Conservation (phyloP, 2,888 invertebrate genomes). For the Cistogaster globosa region DNA sequence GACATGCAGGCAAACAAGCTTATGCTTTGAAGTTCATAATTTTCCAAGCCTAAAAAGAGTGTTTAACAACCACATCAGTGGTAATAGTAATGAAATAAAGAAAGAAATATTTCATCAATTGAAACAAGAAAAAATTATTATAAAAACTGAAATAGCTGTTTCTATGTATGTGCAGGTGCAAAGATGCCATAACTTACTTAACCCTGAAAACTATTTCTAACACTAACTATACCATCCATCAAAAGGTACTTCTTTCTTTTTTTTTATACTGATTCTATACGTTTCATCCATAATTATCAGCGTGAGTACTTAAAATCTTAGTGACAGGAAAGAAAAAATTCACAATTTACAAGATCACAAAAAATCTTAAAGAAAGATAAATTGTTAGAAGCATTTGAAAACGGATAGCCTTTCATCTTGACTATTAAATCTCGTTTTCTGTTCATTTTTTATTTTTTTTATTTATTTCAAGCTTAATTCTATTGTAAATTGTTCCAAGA, state of each 20-base stretch:
- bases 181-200: constrained; percentile 78
- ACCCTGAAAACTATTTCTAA: constrained; percentile 71
- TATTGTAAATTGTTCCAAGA: constrained; percentile 55
- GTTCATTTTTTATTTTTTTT: constrained; percentile 8
- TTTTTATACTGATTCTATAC: constrained; percentile 23
- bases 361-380: constrained; percentile 48
- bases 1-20: constrained; percentile 5
- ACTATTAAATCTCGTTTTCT: constrained; percentile 68
- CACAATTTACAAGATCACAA: constrained; percentile 14
- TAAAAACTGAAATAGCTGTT: constrained; percentile 34
- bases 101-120: constrained; percentile 63
- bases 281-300: constrained; percentile 65
- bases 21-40: constrained; percentile 22
- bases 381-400: constrained; percentile 67
- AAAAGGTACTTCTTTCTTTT: constrained; percentile 59
- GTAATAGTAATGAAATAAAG: constrained; percentile 43
- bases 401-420: constrained; percentile 71
- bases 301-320: constrained; percentile 68
- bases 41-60: constrained; percentile 28
- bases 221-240: constrained; percentile 71
- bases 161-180: constrained; percentile 76
- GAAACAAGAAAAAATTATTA: constrained; percentile 4
- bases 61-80: background rate
- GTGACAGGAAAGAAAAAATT: constrained; percentile 19
- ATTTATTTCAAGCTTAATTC: constrained; percentile 28